Evolutionary conservation across 1,140 invertebrate genomes (phyloP), one percentile per base, ranked within the genome.

Genomic region (Helicoverpa zea): DNA sequence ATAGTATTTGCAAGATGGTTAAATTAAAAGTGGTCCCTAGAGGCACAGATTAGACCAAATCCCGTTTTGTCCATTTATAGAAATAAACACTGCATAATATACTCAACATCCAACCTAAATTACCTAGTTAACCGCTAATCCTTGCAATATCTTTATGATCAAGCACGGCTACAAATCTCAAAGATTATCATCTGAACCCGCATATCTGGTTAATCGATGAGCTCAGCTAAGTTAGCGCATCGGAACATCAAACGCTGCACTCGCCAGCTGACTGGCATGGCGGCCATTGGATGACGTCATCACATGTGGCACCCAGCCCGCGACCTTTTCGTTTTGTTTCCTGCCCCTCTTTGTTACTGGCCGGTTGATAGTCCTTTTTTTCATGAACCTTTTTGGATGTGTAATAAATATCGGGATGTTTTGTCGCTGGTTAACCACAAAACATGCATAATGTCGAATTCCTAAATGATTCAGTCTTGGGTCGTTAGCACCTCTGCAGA

Each of bases 221-320:
- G 16, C 49, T 70, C 66, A 54, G 49, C n/a, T 70, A 18, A 68
- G 64, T 66, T 49, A 66, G 73, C 61, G 59, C 49, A 66, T 54
- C 63, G 59, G 61, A 16, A 78, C 23, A 66, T 78, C 70, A 51
- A 75, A 66, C 49, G 52, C 18, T 72, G 63, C 70, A 72, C 61
- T 51, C 64, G 78, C 83, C 89, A 88, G 88, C 89, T 89, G 87
- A 88, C 84, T 86, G 84, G 75, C 73, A 54, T 84, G 83, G 75
- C 79, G 66, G 77, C 83, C 81, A 80, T 83, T 49, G 73, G 49
- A 61, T 90, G 88, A 91, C 89, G 88, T 91, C 90, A 91, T 51
- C 88, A 91, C 89, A 91, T 90, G 87, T 90, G 89, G 86, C 84
- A 49, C 56, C 85, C 89, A 87, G 83, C 79, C 80, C 81, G 79